Percentiles rank a stretch among this genome's conserved stretches.
These are phyloP conservation scores for Pseudopodoces humilis DNA, from an alignment of 2,113 vertebrate genomes.

Conservation along the genomic window DNA sequence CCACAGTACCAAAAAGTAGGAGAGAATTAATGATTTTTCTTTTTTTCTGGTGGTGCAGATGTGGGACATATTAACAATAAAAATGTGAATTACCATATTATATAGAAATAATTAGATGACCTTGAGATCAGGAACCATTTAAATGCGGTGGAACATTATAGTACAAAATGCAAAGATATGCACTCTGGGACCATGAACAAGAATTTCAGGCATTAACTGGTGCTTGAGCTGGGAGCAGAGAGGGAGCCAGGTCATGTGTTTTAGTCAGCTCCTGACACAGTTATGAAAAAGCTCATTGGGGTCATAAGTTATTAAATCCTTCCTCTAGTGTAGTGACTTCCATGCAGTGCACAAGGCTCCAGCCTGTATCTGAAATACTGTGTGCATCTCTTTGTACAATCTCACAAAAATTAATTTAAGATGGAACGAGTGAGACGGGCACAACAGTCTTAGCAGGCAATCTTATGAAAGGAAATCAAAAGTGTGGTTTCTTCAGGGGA, in stretches of 20 bases:
- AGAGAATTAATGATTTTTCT: background rate
- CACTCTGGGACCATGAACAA: constrained; percentile 22
- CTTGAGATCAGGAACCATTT: constrained; percentile 11
- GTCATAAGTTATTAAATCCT: background rate
- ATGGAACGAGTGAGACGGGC: background rate
- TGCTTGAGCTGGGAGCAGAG: background rate
- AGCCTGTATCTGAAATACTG: background rate
- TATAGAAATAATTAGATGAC: constrained; percentile 47
- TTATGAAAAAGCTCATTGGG: background rate
- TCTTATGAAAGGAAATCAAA: background rate
- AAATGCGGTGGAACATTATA: background rate
- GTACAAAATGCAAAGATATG: constrained; percentile 15
- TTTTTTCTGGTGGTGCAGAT: background rate
- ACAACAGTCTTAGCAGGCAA: background rate
- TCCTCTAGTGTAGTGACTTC: background rate
- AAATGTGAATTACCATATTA: constrained; percentile 27
- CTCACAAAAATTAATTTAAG: background rate
- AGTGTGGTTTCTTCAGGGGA: accelerated
- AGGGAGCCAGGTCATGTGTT: background rate
- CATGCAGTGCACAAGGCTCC: background rate
- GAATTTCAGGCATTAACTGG: background rate
- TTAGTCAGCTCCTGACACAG: background rate
- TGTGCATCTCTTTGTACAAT: background rate
- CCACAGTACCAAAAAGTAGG: background rate
- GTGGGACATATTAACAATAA: background rate